phyloP scores from a whole-genome alignment of 2,113 vertebrate species.

The Natator depressus region DNA sequence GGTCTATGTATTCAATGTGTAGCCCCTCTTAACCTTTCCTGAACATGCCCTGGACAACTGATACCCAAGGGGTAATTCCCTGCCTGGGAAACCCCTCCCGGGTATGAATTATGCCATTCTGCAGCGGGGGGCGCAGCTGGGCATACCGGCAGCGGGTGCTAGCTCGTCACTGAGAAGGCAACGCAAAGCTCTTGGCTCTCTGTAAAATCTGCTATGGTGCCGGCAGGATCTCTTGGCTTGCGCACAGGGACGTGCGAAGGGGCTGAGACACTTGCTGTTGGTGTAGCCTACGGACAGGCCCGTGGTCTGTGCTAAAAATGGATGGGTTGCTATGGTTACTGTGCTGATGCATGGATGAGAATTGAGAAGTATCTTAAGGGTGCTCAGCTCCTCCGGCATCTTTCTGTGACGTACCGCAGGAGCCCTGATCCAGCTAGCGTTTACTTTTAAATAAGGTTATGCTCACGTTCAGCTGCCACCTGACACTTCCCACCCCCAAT shows the following conservation, averaged over 20 bases:
- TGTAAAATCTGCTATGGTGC: not conserved
- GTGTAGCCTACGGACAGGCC: not conserved
- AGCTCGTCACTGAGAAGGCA: not conserved
- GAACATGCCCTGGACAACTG: not conserved
- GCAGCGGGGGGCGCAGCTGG: not conserved
- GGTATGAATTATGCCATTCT: not conserved
- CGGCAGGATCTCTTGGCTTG: not conserved
- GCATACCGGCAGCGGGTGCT: not conserved
- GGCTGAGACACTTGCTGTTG: not conserved
- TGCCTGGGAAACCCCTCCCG: not conserved
- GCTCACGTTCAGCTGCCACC: not conserved
- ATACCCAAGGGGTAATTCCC: not conserved
- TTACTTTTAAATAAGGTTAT: not conserved
- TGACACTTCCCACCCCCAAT: not conserved
- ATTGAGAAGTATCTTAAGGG: not conserved
- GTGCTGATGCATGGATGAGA: not conserved
- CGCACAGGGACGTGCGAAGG: accelerated
- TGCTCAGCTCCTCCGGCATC: not conserved
- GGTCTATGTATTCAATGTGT: not conserved
- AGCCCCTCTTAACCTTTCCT: not conserved
- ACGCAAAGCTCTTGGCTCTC: not conserved
- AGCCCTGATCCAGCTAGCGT: not conserved
- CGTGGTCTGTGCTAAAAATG: not conserved
- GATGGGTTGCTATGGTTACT: not conserved
- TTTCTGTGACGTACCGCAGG: not conserved